Base-by-base conservation (phyloP, 2,113 vertebrate genomes). In the Oncorhynchus masou region DNA sequence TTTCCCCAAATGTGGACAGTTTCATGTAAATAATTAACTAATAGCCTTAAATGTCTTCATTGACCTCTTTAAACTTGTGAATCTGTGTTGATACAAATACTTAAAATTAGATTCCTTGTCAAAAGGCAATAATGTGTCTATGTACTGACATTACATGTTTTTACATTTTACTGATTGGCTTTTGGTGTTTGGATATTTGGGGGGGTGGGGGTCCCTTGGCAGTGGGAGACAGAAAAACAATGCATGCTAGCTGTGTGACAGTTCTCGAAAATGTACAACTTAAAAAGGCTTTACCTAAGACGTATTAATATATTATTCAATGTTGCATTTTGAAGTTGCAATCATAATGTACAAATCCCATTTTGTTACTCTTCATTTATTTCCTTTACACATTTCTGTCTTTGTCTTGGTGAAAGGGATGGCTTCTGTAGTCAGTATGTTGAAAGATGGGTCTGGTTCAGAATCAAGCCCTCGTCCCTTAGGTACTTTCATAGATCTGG, bases 91-190 rank as follows among this genome's bases (percentile, higher is more conserved):
- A 91, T 91, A 90, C 90, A 90, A 91, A 95, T 8, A 86, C 95
- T 96, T 95, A 94, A 92, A 94, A 95, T 62, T 94, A 93, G 93
- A 94, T 95, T 94, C 93, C 90, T 95, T 94, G 93, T 95, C 95
- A 94, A 92, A 95, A 96, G 96, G 96, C 97, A 98, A 99, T 99
- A 98, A 97, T 96, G 94, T 95, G 94, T 99, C 98, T 96, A 96
- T 95, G 96, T 96, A 91, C 95, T 96, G 93, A 95, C 94, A 91
- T 92, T n/a, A 62, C 59, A 62, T 68, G 64, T 75, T 84, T 87
- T 79, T 74, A 76, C 77, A 81, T 90, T 89, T 85, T 87, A 79
- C 81, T 49, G 34, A 83, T 91, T 83, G 72, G 79, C 84, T 80
- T 67, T 72, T 87, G 77, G 76, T 88, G 79, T 88, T 89, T 73